These are phyloP conservation scores for Auanema sp. DNA, from an alignment of 2,888 invertebrate species.

Conservation along the genomic window DNA sequence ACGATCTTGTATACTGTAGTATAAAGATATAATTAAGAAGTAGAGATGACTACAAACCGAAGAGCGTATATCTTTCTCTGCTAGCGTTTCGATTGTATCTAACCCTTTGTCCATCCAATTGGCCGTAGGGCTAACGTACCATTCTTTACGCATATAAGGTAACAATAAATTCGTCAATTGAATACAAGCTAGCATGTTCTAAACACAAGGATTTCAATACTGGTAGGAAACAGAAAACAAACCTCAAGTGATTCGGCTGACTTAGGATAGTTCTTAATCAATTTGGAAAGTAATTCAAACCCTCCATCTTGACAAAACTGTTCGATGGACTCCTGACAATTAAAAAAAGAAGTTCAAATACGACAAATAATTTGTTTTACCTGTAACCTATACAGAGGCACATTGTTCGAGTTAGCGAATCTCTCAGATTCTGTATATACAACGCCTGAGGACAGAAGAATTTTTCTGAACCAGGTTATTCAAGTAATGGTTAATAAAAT, in stretches of 20 bases:
- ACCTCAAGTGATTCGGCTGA: too few relatives aligned
- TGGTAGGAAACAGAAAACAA: not conserved
- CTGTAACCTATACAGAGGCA: not conserved
- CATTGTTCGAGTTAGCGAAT: not conserved
- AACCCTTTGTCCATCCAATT: conserved; percentile 18
- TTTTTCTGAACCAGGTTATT: too few relatives aligned
- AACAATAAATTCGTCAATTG: not conserved
- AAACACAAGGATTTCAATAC: not conserved
- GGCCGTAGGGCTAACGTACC: conserved; percentile 17
- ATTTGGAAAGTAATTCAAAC: too few relatives aligned
- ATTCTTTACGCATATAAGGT: conserved; percentile 8
- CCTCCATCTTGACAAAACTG: not conserved
- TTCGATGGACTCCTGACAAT: not conserved
- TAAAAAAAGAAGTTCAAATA: not conserved
- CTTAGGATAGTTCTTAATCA: too few relatives aligned
- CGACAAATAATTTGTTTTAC: not conserved
- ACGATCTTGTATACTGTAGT: not conserved
- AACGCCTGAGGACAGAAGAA: too few relatives aligned
- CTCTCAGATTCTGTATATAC: too few relatives aligned
- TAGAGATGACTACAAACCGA: not conserved
- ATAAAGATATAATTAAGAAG: not conserved
- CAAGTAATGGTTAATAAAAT: too few relatives aligned
- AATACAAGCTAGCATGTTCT: not conserved
- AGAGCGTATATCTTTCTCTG: conserved; percentile 28
- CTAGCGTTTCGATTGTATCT: conserved; percentile 19